These are phyloP conservation scores for Fratercula arctica DNA, from an alignment of 2,797 vertebrate genomes.

Conservation along the genomic window DNA sequence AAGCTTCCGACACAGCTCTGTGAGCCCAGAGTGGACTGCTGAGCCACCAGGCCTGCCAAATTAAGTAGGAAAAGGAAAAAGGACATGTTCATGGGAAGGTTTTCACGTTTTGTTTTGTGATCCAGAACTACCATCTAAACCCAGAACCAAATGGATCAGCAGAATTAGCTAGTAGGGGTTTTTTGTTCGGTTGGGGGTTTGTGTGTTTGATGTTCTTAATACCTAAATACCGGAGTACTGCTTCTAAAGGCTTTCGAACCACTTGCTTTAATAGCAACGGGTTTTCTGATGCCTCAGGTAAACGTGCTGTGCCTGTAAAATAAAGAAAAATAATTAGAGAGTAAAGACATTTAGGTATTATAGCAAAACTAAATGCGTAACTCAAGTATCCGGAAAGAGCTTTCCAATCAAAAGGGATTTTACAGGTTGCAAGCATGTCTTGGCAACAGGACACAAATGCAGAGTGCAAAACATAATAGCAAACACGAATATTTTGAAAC, in stretches of 20 bases:
- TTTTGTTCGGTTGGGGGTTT: neutral
- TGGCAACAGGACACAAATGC: neutral
- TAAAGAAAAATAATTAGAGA: constrained; percentile 28
- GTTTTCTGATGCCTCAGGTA: constrained; percentile 90
- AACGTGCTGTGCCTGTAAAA: constrained; percentile 87
- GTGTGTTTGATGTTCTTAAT: neutral
- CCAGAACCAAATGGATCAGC: neutral
- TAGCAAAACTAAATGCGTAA: neutral
- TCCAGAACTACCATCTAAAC: neutral
- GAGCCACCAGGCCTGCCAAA: neutral
- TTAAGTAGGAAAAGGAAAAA: neutral
- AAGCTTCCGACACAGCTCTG: neutral
- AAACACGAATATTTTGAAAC: neutral
- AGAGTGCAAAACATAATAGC: neutral
- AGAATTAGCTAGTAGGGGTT: neutral
- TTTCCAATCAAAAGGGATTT: neutral
- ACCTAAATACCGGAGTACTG: constrained; percentile 95
- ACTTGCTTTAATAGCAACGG: constrained; percentile 86
- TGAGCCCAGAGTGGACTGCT: neutral
- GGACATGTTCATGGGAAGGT: neutral
- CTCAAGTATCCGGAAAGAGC: neutral
- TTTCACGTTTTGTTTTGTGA: neutral
- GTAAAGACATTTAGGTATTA: neutral
- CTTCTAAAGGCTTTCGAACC: constrained; percentile 95
- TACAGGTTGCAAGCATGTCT: neutral